phyloP scores from a whole-genome alignment of 2,113 vertebrate genomes.

The Nothocercus nigrocapillus region DNA sequence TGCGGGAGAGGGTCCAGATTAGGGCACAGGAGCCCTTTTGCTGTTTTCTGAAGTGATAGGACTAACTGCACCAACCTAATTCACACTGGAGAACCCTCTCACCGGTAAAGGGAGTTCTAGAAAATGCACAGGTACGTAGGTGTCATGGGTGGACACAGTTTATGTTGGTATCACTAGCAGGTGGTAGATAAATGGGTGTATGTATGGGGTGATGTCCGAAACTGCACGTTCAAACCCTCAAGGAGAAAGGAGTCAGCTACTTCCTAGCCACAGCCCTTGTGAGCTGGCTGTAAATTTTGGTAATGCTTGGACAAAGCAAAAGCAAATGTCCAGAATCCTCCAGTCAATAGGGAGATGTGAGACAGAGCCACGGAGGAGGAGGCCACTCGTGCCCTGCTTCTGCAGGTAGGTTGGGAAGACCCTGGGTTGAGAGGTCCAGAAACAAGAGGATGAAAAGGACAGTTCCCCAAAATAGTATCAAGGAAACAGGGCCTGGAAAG shows the following conservation, averaged over 20 bases:
- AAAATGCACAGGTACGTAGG: not conserved
- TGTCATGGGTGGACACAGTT: not conserved
- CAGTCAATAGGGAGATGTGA: not conserved
- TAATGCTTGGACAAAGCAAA: not conserved
- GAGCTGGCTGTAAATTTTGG: not conserved
- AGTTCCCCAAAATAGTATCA: not conserved
- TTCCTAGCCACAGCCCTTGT: not conserved
- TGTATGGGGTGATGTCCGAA: not conserved
- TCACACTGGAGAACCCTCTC: not conserved
- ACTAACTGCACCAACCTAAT: not conserved
- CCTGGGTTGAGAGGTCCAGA: rapidly evolving
- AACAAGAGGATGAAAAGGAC: not conserved
- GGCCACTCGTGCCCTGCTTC: not conserved
- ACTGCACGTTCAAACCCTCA: not conserved
- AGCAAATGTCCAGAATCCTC: not conserved
- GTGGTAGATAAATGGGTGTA: not conserved
- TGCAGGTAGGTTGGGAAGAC: not conserved
- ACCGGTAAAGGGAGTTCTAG: not conserved
- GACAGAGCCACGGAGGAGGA: not conserved
- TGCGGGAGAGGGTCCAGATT: not conserved
- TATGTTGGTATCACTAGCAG: not conserved
- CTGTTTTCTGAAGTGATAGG: not conserved
- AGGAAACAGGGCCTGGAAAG: not conserved
- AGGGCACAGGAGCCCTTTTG: not conserved
- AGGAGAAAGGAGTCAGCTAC: not conserved